Evolutionary conservation across 2,888 invertebrate species (phyloP), one percentile per base, ranked within the genome.

Genomic region (Itoplectis maculator): DNA sequence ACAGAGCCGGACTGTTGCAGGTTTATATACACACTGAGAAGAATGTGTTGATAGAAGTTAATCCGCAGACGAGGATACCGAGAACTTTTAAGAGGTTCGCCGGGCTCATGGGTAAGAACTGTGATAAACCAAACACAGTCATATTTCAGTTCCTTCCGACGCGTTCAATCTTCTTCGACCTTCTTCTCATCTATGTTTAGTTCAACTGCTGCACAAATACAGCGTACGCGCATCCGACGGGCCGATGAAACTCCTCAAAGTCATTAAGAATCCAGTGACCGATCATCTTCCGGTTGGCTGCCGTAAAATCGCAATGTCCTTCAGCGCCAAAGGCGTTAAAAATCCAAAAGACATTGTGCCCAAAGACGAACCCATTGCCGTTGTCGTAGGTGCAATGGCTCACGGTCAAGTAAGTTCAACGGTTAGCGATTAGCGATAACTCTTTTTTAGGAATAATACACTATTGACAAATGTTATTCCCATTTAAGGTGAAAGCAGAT

Each of bases 321-420:
- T 97, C 93, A 96, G 96, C 85, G 96, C 98, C 0, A 96, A 96
- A 86, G 94, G 96, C 85, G 92, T 95, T n/a, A 91, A 94, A 18
- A 93, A 96, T 87, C 96, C 97, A 73, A 93, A 95, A 79, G 97
- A 98, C 54, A 92, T 99, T 45, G 97, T 98, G 8, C 97, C 97
- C 0, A 93, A 94, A 15, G 94, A 95, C 66, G 97, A 98, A 84
- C 98, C 99, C 0, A 95, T 99, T 78, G 98, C 97, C 0, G 94
- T 99, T 86, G 96, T 99, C 2, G 94, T 99, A 79, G 99, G 99
- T 51, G 98, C 99, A 2, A 99, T 99, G 96, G 99, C 99, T 0
- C 98, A 99, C 93, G 99, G 99, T 75, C 97, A 96, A 93, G 96
- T 99, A 82, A 95, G 95, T 3, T 8, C 6, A 61, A 37, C 15